A percentile compares a stretch with the other conserved stretches of the same genome.
Evolutionary conservation across 2,113 vertebrate genomes (phyloP).

Genomic region (Isichthys henryi): DNA sequence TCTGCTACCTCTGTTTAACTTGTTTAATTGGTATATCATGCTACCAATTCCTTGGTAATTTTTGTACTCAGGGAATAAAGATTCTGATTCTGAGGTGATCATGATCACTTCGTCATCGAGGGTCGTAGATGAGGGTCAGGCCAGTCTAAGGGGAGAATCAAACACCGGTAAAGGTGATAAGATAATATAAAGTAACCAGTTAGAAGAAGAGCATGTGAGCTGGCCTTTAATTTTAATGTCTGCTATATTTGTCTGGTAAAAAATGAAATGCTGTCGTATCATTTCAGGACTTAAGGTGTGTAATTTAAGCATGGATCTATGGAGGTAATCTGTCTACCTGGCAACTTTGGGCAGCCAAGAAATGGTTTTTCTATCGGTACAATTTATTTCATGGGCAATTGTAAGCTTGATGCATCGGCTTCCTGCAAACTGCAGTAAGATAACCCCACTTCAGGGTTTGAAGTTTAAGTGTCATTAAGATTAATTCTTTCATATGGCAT

Average conservation of each 20-base stretch:
- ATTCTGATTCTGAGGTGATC: neutral
- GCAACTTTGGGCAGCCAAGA: neutral
- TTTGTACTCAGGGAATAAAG: neutral
- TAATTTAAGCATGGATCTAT: neutral
- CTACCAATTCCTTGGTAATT: neutral
- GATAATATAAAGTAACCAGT: neutral
- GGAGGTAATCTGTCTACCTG: neutral
- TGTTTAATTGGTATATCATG: neutral
- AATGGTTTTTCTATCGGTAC: neutral
- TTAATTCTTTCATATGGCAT: neutral
- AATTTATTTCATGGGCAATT: neutral
- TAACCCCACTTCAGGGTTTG: neutral
- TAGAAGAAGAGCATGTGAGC: neutral
- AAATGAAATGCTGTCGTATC: neutral
- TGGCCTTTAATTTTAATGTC: neutral
- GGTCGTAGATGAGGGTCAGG: neutral
- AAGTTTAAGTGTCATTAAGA: neutral
- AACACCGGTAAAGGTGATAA: neutral
- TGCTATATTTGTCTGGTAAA: neutral
- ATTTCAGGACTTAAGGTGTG: neutral
- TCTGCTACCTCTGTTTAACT: neutral
- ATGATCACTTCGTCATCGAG: neutral
- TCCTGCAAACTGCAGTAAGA: neutral
- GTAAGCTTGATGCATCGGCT: neutral
- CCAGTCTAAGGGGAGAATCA: neutral